Conservation (phyloP, 2,113 vertebrate genomes). For the Rafetus swinhoei region DNA sequence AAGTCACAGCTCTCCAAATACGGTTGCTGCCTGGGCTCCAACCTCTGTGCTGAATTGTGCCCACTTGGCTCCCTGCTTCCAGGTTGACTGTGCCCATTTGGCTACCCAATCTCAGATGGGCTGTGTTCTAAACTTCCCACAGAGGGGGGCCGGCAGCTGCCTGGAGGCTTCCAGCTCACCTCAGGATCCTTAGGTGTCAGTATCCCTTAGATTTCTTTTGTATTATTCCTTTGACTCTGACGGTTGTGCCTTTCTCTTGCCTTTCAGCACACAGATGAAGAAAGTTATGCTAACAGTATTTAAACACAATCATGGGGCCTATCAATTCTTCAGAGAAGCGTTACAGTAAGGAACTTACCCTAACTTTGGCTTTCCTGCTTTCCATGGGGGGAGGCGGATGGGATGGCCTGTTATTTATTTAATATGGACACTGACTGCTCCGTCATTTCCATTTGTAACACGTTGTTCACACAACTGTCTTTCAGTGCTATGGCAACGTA, state of each 20-base stretch:
- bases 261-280: conserved; percentile 92
- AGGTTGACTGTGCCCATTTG: too few relatives aligned
- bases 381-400: neutral
- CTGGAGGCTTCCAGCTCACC: too few relatives aligned
- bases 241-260: neutral
- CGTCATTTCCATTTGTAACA: neutral
- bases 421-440: neutral
- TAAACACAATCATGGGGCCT: conserved; percentile 94
- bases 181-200: neutral
- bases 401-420: neutral
- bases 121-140: too few relatives aligned
- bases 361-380: neutral
- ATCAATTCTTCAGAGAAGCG: conserved; percentile 95
- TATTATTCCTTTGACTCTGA: neutral
- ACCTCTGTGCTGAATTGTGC: too few relatives aligned
- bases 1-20: too few relatives aligned
- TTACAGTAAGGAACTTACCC: conserved; percentile 87
- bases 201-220: neutral
- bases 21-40: too few relatives aligned
- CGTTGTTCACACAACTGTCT: neutral
- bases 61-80: too few relatives aligned
- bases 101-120: too few relatives aligned
- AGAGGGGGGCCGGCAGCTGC: too few relatives aligned
- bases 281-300: conserved; percentile 96
- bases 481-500: neutral